Percentiles rank a stretch among this genome's conserved stretches.
phyloP scores from a whole-genome alignment of 2,888 invertebrate species.

The Elaeidobius kamerunicus region DNA sequence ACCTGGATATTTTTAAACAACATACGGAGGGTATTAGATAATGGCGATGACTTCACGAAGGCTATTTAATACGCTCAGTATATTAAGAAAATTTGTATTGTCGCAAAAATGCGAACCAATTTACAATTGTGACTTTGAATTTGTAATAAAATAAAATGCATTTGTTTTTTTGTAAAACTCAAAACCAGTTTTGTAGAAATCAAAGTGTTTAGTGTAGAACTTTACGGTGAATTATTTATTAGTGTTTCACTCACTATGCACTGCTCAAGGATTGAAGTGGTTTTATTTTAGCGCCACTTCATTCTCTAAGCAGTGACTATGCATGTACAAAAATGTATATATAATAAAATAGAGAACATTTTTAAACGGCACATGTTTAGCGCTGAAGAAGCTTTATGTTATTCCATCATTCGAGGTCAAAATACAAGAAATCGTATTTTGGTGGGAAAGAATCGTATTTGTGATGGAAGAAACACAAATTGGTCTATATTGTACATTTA shows the following conservation, averaged over 20 bases:
- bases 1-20: constrained; percentile 8
- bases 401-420: too few species aligned
- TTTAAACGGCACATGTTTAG: neutral
- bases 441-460: neutral
- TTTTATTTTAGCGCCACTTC: neutral
- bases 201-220: constrained; percentile 4
- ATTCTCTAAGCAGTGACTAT: neutral
- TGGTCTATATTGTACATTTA: constrained; percentile 19
- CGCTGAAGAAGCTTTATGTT: too few species aligned
- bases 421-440: neutral
- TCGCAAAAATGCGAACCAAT: neutral
- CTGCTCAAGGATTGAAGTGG: constrained; percentile 6
- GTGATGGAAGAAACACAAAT: constrained; percentile 7
- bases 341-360: neutral
- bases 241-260: neutral
- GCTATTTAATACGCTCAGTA: constrained; percentile 3
- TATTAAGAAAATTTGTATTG: constrained; percentile 4
- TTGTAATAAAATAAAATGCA: constrained; percentile 10
- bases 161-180: constrained; percentile 17
- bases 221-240: neutral
- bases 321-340: neutral
- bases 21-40: constrained; percentile 8
- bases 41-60: neutral
- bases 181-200: constrained; percentile 5
- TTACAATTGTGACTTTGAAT: constrained; percentile 5